Conservation (phyloP, 1,140 invertebrate species). For the Aphelinus certus region DNA sequence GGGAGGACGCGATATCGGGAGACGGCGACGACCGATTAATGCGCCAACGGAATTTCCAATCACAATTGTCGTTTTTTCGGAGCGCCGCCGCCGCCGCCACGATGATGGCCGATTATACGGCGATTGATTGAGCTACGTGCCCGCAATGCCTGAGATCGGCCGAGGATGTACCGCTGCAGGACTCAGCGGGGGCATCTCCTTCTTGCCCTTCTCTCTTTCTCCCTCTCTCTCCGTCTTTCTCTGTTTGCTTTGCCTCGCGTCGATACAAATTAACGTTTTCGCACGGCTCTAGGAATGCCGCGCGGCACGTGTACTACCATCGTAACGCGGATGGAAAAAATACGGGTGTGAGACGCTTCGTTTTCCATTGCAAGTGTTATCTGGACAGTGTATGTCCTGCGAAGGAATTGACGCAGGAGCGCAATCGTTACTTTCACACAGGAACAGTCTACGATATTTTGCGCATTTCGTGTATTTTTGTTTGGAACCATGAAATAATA, state of each 20-base stretch:
- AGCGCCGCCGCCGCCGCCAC: background rate
- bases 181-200: conserved; percentile 6
- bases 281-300: conserved; percentile 40
- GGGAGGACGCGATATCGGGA: background rate
- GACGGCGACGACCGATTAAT: conserved; percentile 17
- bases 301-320: no score
- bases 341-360: no score
- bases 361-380: no score
- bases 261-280: conserved; percentile 44
- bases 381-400: no score
- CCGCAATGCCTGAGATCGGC: conserved; percentile 39
- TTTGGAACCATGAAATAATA: no score
- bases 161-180: background rate
- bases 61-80: conserved; percentile 14
- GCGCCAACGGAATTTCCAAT: conserved; percentile 27
- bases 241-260: conserved; percentile 42
- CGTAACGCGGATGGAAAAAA: no score
- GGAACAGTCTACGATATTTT: no score
- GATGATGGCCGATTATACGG: conserved; percentile 29
- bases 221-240: background rate
- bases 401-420: no score
- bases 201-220: background rate
- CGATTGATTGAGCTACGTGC: conserved; percentile 33
- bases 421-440: no score
- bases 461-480: no score